Conservation (phyloP, 2,113 vertebrate species). For the Stercorarius parasiticus region DNA sequence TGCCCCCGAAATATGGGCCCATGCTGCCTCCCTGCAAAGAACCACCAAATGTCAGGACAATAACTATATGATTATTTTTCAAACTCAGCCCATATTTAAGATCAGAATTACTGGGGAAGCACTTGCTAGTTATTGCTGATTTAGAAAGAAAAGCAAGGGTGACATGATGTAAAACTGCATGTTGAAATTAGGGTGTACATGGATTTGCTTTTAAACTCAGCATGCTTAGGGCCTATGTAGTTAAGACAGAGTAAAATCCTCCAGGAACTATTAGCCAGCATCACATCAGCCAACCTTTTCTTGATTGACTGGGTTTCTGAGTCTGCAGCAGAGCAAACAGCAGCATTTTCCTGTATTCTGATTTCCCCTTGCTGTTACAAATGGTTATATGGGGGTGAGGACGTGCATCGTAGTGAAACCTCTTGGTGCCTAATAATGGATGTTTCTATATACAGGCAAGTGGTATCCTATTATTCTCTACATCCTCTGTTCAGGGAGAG, state of each 20-base stretch:
- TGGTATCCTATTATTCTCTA: constrained; percentile 42
- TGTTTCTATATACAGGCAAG: constrained; percentile 47
- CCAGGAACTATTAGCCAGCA: constrained; percentile 43
- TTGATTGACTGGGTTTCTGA: constrained; percentile 45
- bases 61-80: not conserved
- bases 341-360: constrained; percentile 12
- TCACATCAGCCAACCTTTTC: constrained; percentile 1
- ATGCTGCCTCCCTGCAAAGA: not conserved
- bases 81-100: not conserved
- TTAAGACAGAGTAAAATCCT: not conserved
- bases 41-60: not conserved
- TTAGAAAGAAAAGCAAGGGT: constrained; percentile 6
- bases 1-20: not conserved
- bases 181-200: constrained; percentile 1
- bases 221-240: not conserved
- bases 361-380: constrained; percentile 33
- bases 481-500: not conserved
- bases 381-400: not conserved
- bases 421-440: constrained; percentile 58
- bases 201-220: constrained; percentile 46
- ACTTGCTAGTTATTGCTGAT: not conserved
- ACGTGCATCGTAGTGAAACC: not conserved
- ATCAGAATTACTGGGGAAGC: not conserved
- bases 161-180: constrained; percentile 28
- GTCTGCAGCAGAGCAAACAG: constrained; percentile 1